A percentile compares a stretch with the other conserved stretches of the same genome.
Evolutionary conservation across 2,113 vertebrate species (phyloP).

Genomic region (Urocolius indicus): DNA sequence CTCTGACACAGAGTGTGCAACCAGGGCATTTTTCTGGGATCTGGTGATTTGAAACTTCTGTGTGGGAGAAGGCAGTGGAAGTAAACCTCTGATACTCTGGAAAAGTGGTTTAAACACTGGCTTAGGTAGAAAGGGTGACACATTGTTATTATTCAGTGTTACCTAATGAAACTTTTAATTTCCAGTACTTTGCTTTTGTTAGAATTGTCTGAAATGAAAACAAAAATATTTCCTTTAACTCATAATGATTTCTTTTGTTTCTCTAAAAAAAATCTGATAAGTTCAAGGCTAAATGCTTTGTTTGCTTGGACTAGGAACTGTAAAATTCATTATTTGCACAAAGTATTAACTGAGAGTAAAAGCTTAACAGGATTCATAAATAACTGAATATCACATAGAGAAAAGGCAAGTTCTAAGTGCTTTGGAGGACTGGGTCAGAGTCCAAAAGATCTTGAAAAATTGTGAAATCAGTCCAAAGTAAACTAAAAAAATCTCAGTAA

Average conservation of each 20-base stretch:
- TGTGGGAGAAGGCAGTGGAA: not conserved
- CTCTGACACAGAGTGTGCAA: not conserved
- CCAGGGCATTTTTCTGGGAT: not conserved
- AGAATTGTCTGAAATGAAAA: not conserved
- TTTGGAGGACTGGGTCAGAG: not conserved
- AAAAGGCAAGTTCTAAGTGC: not conserved
- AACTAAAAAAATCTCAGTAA: not conserved
- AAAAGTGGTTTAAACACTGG: not conserved
- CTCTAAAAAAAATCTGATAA: not conserved
- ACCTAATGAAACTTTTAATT: not conserved
- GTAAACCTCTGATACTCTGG: not conserved
- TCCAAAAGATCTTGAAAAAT: not conserved
- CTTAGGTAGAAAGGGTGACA: not conserved
- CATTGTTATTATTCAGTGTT: not conserved
- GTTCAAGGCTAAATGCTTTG: not conserved
- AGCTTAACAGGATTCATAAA: not conserved
- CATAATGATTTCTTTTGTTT: not conserved
- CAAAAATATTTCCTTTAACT: constrained; percentile 11
- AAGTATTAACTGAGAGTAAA: constrained; percentile 22
- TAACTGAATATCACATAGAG: not conserved
- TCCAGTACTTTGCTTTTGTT: not conserved
- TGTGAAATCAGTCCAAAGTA: not conserved
- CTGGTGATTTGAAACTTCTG: not conserved
- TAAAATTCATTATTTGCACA: constrained; percentile 25
- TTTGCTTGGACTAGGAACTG: not conserved